Base-by-base conservation (phyloP, 1,140 invertebrate genomes). In the Drosophila persimilis region DNA sequence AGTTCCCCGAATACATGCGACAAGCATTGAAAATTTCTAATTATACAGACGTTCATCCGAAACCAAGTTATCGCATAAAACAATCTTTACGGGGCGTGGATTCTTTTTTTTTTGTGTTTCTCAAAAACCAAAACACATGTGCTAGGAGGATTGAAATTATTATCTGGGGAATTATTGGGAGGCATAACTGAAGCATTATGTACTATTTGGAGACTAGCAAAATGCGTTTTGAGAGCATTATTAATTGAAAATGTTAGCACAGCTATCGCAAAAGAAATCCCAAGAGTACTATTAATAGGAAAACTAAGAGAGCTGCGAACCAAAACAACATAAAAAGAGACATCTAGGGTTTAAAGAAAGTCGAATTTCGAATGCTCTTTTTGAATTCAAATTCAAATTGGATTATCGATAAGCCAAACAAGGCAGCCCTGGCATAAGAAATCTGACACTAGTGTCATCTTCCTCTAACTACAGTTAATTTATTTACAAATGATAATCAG, bases 1-100 rank as follows among this genome's bases (percentile, higher is more conserved):
- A 52, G 51, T 85, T 85, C 48, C 55, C 55, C 53, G 47, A 84
- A 84, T 61, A 26, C 35, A 51, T 31, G 60, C 39, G 35, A 43
- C 44, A 64, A 64, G 58, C 66, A 55, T 61, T 13, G 8, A 58
- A 69, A 72, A 85, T 85, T 76, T 76, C 57, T 41, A 52, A 78
- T 60, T 78, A 74, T 60, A 69, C 47, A 35, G 48, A 43, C 31
- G 24, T 50, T 47, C 39, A 31, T 50, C 55, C 39, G 31, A 44
- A 20, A 31, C 8, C 48, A 26, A 63, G 57, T 79, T 85, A 86
- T 85, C 81, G 26, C 59, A 46, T 51, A 44, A 63, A 71, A 73
- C 52, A 54, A 86, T 85, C 65, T 80, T 75, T 65, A 52, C 55
- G 74, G 69, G 64, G 72, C 80, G 81, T 80, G 41, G 52, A 52